phyloP scores from a whole-genome alignment of 2,797 vertebrate genomes.

The Natrix natrix region DNA sequence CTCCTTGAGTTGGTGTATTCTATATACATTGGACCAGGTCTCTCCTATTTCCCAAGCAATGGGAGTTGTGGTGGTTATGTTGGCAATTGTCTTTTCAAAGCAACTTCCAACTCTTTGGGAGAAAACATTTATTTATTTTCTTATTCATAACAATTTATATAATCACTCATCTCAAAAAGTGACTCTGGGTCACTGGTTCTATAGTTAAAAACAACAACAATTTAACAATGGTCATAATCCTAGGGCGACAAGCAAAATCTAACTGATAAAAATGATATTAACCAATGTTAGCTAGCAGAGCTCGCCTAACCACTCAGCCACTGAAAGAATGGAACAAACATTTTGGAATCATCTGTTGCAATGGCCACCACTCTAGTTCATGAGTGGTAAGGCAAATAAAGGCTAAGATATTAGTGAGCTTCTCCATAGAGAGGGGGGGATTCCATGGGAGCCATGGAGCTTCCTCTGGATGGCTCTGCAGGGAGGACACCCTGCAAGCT shows the following conservation, averaged over 20 bases:
- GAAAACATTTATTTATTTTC: not conserved
- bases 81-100: not conserved
- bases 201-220: not conserved
- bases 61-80: not conserved
- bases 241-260: not conserved
- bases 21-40: not conserved
- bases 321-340: not conserved
- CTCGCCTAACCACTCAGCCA: not conserved
- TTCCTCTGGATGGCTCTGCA: constrained; percentile 5
- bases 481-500: not conserved
- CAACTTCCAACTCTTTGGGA: not conserved
- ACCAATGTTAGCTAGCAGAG: not conserved
- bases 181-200: not conserved
- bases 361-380: too few species aligned
- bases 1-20: not conserved
- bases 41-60: not conserved
- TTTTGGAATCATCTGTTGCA: not conserved
- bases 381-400: not conserved
- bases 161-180: not conserved
- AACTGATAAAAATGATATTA: not conserved
- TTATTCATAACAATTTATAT: not conserved
- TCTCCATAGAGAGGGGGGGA: not conserved
- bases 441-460: not conserved
- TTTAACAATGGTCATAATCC: not conserved
- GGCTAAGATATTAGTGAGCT: not conserved